Evolutionary conservation across 2,888 invertebrate species (phyloP).

Genomic region (Sesamia inferens): DNA sequence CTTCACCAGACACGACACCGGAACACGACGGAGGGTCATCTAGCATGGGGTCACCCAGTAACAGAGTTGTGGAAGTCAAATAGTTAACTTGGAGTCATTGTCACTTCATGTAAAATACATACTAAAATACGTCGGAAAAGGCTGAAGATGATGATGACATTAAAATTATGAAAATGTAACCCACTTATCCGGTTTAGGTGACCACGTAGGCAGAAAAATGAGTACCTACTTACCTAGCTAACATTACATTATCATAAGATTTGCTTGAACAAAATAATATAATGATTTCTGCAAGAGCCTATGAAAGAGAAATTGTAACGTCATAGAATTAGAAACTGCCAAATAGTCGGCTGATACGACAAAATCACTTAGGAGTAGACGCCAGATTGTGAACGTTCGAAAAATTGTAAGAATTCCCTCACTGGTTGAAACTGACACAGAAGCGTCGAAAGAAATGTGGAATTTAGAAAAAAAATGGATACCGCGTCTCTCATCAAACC

Average conservation of each 20-base stretch:
- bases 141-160: neutral
- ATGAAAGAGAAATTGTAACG: neutral
- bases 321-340: too few relatives aligned
- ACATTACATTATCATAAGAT: constrained; percentile 21
- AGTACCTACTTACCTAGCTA: neutral
- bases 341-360: too few relatives aligned
- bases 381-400: too few relatives aligned
- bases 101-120: too few relatives aligned
- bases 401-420: too few relatives aligned
- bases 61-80: too few relatives aligned
- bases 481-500: constrained; percentile 37
- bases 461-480: neutral
- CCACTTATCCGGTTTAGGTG: constrained; percentile 4
- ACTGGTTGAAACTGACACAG: neutral
- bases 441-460: neutral
- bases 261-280: constrained; percentile 18
- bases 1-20: too few relatives aligned
- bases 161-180: neutral
- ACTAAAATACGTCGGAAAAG: too few relatives aligned
- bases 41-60: too few relatives aligned
- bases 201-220: constrained; percentile 20
- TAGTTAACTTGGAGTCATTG: too few relatives aligned
- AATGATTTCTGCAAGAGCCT: constrained; percentile 13
- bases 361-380: too few relatives aligned
- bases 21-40: too few relatives aligned